Conservation (phyloP, 1,140 invertebrate genomes). For the Scaptodrosophila lebanonensis region DNA sequence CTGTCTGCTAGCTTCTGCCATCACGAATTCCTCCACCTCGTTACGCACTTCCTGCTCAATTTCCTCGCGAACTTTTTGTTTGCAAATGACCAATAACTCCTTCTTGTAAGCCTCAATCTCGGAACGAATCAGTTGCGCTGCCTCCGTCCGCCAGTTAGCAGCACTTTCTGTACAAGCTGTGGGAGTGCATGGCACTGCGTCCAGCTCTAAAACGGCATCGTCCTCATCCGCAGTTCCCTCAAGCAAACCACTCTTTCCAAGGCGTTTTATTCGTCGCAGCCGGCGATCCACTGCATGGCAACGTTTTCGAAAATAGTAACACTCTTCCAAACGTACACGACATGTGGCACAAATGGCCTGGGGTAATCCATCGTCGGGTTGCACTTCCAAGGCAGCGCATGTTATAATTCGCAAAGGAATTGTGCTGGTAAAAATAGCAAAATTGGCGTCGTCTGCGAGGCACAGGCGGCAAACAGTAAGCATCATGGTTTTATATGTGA, state of each 20-base stretch:
- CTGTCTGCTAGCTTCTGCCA: conserved; percentile 29
- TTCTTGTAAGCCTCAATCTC: conserved; percentile 50
- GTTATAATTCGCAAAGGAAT: conserved; percentile 28
- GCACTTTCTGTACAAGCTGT: conserved; percentile 43
- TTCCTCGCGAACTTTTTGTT: conserved; percentile 44
- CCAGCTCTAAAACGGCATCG: conserved; percentile 11
- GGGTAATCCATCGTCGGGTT: conserved; percentile 38
- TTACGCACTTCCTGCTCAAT: conserved; percentile 49
- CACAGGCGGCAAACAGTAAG: conserved; percentile 49
- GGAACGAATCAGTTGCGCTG: conserved; percentile 25
- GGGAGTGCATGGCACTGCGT: conserved; percentile 18
- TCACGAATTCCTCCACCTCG: conserved; percentile 23
- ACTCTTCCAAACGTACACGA: conserved; percentile 48
- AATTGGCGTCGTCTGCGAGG: conserved; percentile 40
- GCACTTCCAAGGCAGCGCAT: conserved; percentile 47
- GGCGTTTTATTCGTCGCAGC: conserved; percentile 22
- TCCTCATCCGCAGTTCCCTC: not conserved
- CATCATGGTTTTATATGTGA: too few species aligned
- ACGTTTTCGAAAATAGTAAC: conserved; percentile 39
- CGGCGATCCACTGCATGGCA: conserved; percentile 39
- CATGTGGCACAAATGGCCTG: conserved; percentile 41
- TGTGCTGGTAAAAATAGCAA: conserved; percentile 12
- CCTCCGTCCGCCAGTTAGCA: conserved; percentile 42
- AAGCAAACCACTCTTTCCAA: not conserved
- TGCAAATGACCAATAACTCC: conserved; percentile 24